These are phyloP conservation scores for Acanthoscelides obtectus DNA, from an alignment of 2,888 invertebrate genomes.

Conservation along the genomic window DNA sequence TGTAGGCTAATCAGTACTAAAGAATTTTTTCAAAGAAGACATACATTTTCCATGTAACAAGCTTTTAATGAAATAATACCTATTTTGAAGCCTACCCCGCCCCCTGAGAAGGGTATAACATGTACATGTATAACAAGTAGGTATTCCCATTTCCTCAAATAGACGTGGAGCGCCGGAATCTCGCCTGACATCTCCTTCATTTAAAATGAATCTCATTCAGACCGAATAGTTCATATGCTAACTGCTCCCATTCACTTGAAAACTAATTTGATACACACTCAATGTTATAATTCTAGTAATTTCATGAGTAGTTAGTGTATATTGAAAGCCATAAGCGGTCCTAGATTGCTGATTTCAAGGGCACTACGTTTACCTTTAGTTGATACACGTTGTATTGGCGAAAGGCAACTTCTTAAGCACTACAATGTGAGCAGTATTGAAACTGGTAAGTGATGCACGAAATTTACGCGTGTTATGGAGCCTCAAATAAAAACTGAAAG, in stretches of 20 bases:
- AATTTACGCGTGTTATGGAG: too few relatives aligned
- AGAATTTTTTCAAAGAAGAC: too few relatives aligned
- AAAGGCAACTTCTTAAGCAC: too few relatives aligned
- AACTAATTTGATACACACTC: background rate
- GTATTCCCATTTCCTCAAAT: background rate
- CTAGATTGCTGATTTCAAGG: background rate
- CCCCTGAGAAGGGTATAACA: background rate
- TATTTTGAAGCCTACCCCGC: background rate
- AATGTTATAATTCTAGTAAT: slow-evolving; percentile 30
- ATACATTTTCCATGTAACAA: too few relatives aligned
- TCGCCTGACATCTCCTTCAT: background rate
- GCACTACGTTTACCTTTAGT: too few relatives aligned
- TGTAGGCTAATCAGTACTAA: too few relatives aligned
- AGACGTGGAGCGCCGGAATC: background rate
- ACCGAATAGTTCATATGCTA: slow-evolving; percentile 1
- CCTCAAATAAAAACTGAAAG: too few relatives aligned
- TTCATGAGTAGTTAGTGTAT: slow-evolving; percentile 29
- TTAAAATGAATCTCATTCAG: slow-evolving; percentile 3
- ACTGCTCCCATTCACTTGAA: slow-evolving; percentile 3
- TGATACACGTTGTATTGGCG: too few relatives aligned
- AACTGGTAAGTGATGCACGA: too few relatives aligned
- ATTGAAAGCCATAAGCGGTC: slow-evolving; percentile 23
- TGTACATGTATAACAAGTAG: background rate
- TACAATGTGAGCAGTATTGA: too few relatives aligned
- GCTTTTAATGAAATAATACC: too few relatives aligned